Base-by-base conservation (phyloP, 2,797 vertebrate genomes). In the Eulemur albifrons region DNA sequence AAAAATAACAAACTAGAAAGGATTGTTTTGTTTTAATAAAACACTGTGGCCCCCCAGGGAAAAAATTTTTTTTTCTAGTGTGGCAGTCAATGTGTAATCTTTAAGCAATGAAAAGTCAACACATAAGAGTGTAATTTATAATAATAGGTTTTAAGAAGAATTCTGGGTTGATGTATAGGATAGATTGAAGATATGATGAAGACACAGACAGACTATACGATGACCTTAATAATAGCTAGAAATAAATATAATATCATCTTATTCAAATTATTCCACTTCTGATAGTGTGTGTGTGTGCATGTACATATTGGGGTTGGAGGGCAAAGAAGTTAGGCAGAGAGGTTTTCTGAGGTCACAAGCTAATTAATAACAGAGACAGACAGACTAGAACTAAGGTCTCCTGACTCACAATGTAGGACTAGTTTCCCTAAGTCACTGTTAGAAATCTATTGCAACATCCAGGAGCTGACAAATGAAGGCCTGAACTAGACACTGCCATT, bases 351-450 rank as follows among this genome's bases (percentile, higher is more conserved):
- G n/a, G 32, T 73, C 77, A 65, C 48, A 81, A 69, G 48, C 59
- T 93, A 59, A 89, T 95, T 18, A 91, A 38, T 12, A 67, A 25
- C 67, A 92, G 30, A 97, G 32, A 45, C 32, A 96, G n/a, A 38
- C 52, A 81, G 11, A 79, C 63, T 25, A 67, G 69, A 86, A 65
- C 32, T 45, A 7, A 77, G 13, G n/a, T 65, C 40, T 75, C 43
- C 20, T 70, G 35, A 86, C 40, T 83, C 73, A 80, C 23, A 70
- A 9, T 48, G 59, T 50, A 40, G 73, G 13, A 52, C 61, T 65
- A 25, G 81, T 63, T 82, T 43, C 25, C 25, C 7, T n/a, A 2
- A 27, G 61, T 63, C 21, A 61, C 32, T 40, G 3, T 77, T 95
- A 73, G 40, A n/a, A 77, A 79, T 81, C 65, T 54, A 7, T 57